Conservation (phyloP, 2,113 vertebrate species). For the Microcebus ravelobensis region DNA sequence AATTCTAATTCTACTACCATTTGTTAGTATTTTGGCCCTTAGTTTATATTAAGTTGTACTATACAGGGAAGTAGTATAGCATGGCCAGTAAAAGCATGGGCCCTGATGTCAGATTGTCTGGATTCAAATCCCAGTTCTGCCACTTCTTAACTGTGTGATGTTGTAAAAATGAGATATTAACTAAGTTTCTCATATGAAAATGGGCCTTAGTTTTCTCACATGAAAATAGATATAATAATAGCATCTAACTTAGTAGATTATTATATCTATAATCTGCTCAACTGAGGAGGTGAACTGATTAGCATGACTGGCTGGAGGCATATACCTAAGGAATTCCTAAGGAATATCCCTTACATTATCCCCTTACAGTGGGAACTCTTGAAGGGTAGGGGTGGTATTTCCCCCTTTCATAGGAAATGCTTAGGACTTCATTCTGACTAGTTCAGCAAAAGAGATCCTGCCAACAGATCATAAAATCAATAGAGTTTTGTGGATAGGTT, state of each 20-base stretch:
- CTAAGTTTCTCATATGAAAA: constrained; percentile 3
- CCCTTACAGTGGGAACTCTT: neutral
- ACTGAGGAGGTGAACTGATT: neutral
- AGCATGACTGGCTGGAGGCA: neutral
- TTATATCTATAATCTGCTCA: neutral
- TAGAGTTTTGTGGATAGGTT: neutral
- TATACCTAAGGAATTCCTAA: neutral
- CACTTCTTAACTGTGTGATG: constrained; percentile 17
- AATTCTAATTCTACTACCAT: neutral
- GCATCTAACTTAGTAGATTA: neutral
- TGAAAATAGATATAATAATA: neutral
- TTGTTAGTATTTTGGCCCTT: neutral
- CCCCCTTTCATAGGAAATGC: neutral
- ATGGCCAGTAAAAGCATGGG: neutral
- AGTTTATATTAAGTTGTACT: constrained; percentile 41
- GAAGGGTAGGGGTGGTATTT: neutral
- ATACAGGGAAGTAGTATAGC: neutral
- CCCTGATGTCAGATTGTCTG: neutral
- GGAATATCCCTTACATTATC: neutral
- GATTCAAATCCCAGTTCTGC: neutral
- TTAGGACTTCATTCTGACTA: constrained; percentile 13
- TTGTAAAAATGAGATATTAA: neutral
- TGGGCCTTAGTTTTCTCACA: constrained; percentile 1
- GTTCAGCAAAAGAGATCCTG: constrained; percentile 22
- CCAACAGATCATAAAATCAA: neutral